phyloP scores from a whole-genome alignment of 2,113 vertebrate species.

The Anseranas semipalmata region DNA sequence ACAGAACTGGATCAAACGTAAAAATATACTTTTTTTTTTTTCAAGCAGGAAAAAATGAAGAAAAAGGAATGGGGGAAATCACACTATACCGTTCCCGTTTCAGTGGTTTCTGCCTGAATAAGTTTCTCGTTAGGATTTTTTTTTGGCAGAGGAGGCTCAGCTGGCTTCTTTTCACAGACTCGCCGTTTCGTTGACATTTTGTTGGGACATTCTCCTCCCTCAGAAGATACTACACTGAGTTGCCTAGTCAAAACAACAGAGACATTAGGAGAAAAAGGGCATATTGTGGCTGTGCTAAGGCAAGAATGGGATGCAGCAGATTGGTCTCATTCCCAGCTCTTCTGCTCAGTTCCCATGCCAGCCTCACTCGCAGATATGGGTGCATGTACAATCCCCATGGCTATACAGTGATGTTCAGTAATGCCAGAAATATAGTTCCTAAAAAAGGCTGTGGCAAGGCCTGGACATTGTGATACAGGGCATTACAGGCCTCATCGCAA shows the following conservation, averaged over 20 bases:
- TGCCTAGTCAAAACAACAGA: constrained; percentile 78
- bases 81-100: constrained; percentile 84
- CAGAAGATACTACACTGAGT: constrained; percentile 88
- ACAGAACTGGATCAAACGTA: neutral
- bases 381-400: neutral
- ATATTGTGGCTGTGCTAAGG: neutral
- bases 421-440: neutral
- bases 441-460: neutral
- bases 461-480: neutral
- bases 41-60: neutral
- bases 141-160: constrained; percentile 68
- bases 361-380: neutral
- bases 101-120: constrained; percentile 85
- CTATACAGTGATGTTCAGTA: neutral
- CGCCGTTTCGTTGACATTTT: constrained; percentile 76
- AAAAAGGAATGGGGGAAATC: neutral
- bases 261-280: constrained; percentile 9
- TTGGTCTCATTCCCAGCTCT: neutral
- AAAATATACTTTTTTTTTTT: neutral
- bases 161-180: constrained; percentile 76
- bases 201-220: constrained; percentile 83
- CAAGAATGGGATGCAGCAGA: neutral
- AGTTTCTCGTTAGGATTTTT: constrained; percentile 72
- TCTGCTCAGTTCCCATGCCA: neutral
- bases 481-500: neutral